Base-by-base conservation (phyloP, 1,140 invertebrate species). In the Acromyrmex echinatior region DNA sequence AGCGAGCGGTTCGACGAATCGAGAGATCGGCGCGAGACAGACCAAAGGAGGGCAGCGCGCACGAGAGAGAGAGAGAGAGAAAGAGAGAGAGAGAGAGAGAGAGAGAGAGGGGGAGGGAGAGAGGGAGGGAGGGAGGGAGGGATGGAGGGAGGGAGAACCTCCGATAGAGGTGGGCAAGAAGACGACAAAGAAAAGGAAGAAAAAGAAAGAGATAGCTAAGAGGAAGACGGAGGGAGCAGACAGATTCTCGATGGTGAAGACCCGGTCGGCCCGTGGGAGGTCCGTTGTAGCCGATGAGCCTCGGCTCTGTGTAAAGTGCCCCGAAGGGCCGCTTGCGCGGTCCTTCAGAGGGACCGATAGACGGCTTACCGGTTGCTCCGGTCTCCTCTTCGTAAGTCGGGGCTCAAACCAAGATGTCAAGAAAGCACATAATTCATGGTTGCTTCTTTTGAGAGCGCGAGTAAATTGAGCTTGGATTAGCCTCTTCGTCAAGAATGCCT, bases 281-380 rank as follows among this genome's bases (percentile, higher is more conserved):
- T 94, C 94, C 77, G 81, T 86, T 89, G 90, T 89, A 91, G 91
- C 92, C 93, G 93, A 93, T 91, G 93, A 92, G 93, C 89, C 89
- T 93, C 78, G 87, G 92, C 91, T 94, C 91, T 94, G 93, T 94
- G 92, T 90, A 94, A 94, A 94, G 93, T 94, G 93, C 90, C 93
- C 93, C 91, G 91, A 88, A 93, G 93, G 91, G 91, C 87, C 90
- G 85, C 88, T 90, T 87, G 78, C 77, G 90, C 92, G 91, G 91
- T 77, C 90, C 87, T 92, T 91, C 90, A 88, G 74, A 85, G 84
- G 79, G 78, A 86, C 92, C 92, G 92, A 92, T 90, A 90, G 89
- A 89, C 92, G 70, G 78, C 79, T 90, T 74, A 65, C 85, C 56
- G 73, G 86, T 79, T 87, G 88, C 76, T 81, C 49, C 31, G 53